Evolutionary conservation across 2,888 invertebrate species (phyloP).

Genomic region (Drosophila buzzatii): DNA sequence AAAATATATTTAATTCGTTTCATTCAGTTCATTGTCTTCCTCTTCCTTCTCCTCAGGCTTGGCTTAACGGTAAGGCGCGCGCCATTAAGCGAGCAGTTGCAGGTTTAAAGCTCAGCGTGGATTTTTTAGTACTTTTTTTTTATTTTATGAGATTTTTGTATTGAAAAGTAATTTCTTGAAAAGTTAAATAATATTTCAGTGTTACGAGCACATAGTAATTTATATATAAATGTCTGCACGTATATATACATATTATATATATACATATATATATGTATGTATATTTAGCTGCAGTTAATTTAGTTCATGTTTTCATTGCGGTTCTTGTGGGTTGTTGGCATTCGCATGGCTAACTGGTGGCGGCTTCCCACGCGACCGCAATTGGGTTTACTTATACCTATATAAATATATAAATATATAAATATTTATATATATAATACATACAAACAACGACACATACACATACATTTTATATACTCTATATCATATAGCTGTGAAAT

Average conservation of each 20-base stretch:
- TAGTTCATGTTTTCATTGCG: slow-evolving; percentile 16
- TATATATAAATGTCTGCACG: too few relatives aligned
- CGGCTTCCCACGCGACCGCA: slow-evolving; percentile 48
- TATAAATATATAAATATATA: not conserved
- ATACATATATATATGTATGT: not conserved
- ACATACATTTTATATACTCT: not conserved
- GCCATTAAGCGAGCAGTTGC: not conserved
- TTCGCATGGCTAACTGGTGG: slow-evolving; percentile 46
- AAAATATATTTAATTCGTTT: not conserved
- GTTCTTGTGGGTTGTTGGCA: slow-evolving; percentile 43
- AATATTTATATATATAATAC: not conserved
- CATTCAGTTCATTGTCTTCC: not conserved
- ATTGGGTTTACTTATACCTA: not conserved
- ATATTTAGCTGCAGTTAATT: slow-evolving; percentile 7
- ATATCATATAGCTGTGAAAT: slow-evolving; percentile 33
- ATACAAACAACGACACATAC: not conserved
- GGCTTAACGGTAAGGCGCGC: not conserved
- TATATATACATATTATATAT: too few relatives aligned
- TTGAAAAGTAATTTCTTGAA: too few relatives aligned
- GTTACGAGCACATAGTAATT: too few relatives aligned
- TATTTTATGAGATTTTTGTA: too few relatives aligned
- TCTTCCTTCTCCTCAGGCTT: not conserved
- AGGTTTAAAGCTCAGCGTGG: not conserved
- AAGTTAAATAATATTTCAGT: not conserved
- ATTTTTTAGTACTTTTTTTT: not conserved